phyloP scores from a whole-genome alignment of 2,888 invertebrate genomes.

The Geotrupes spiniger region DNA sequence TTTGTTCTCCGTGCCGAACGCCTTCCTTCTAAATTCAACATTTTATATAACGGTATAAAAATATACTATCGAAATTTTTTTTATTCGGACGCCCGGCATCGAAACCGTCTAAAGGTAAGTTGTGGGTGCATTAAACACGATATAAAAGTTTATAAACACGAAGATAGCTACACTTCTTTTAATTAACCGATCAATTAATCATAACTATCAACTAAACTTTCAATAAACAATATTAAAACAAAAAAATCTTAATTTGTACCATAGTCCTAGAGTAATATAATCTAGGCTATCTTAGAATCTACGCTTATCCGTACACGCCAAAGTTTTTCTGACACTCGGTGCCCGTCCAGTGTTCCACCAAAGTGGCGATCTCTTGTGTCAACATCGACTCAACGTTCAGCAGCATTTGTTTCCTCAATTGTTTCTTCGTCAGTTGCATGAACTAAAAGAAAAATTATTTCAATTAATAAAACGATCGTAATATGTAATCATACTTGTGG shows the following conservation, averaged over 20 bases:
- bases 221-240: conserved; percentile 20
- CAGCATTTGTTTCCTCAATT: conserved; percentile 59
- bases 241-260: conserved; percentile 21
- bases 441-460: conserved; percentile 55
- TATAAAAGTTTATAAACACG: conserved; percentile 12
- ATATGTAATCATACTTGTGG: conserved; percentile 60
- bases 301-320: conserved; percentile 18
- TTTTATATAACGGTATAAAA: conserved; percentile 18
- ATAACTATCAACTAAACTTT: conserved; percentile 19
- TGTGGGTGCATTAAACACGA: conserved; percentile 11
- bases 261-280: conserved; percentile 14
- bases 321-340: conserved; percentile 63
- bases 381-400: conserved; percentile 53
- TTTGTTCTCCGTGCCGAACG: conserved; percentile 11
- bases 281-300: conserved; percentile 9
- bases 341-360: conserved; percentile 73
- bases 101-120: conserved; percentile 12
- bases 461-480: conserved; percentile 24
- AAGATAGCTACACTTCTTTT: conserved; percentile 16
- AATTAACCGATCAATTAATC: conserved; percentile 10
- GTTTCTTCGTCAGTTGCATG: conserved; percentile 59
- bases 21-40: conserved; percentile 3
- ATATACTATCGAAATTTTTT: conserved; percentile 14
- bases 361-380: conserved; percentile 64
- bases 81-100: conserved; percentile 11